Evolutionary conservation across 2,113 vertebrate genomes (phyloP), one percentile per base, ranked within the genome.

Genomic region (Poeciliopsis turrubarensis): DNA sequence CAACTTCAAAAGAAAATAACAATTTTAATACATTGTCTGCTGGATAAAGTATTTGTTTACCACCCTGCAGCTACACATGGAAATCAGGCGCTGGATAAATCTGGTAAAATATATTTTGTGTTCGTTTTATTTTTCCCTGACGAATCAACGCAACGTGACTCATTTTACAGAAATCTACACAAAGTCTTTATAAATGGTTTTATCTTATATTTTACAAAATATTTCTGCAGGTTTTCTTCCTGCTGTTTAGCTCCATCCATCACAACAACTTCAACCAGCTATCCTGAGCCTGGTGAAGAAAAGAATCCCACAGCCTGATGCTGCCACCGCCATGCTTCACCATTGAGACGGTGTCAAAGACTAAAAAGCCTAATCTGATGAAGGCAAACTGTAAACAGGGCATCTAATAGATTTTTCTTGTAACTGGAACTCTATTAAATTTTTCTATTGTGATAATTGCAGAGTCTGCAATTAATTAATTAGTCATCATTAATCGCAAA

Each of bases 401-500:
- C 39, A 1, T 41, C 39, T 41, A 15, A 41, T 14, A 4, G 2
- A 12, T 15, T 14, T 14, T 41, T 41, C 34, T 41, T 41, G 14
- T 3, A 14, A 14, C 0, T 41, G 39, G 13, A 13, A 14, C 39
- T 41, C 13, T 12, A 41, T 41, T 41, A 41, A 41, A 41, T 3
- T 41, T 41, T 41, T 41, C 12, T 14, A 3, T 15, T 4, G 39
- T 14, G 13, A 14, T 41, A 41, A 14, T 41, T 41, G 13, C 13
- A 14, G 39, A 3, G 2, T 14, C 39, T 41, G n/a, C n/a, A n/a
- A n/a, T 3, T 15, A 41, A 14, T 41, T 4, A 41, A 41, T 41
- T 41, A 41, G 1, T 12, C 12, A 0, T 0, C 0, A 41, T 41
- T 41, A 41, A 41, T 41, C 13, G 0, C 13, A 41, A 14, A 3